A percentile compares a stretch with the other conserved stretches of the same genome.
phyloP scores from a whole-genome alignment of 2,797 vertebrate species.

The Enteromius paludinosus region DNA sequence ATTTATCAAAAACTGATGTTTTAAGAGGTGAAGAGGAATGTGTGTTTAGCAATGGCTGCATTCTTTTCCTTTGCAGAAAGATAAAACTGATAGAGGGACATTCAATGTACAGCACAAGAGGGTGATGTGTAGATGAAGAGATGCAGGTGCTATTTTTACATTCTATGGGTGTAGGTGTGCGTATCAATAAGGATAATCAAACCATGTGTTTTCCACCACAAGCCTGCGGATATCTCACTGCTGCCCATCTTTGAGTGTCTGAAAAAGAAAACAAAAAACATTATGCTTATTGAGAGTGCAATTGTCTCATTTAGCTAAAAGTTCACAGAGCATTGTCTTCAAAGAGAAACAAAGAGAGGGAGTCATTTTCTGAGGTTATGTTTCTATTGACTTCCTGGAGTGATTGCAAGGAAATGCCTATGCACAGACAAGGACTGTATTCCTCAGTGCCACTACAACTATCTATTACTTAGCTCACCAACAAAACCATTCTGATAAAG shows the following conservation, averaged over 20 bases:
- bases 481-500: neutral
- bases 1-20: conserved; percentile 56
- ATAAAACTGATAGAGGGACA: conserved; percentile 55
- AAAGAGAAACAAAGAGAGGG: neutral
- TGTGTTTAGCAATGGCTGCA: conserved; percentile 55
- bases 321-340: neutral
- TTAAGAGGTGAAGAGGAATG: conserved; percentile 54
- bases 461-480: neutral
- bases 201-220: conserved; percentile 17
- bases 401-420: neutral
- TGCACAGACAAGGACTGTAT: neutral
- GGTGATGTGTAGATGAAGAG: conserved; percentile 43
- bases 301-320: neutral
- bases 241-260: conserved; percentile 13
- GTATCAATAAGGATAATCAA: conserved; percentile 7
- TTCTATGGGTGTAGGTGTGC: conserved; percentile 9
- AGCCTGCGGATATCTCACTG: neutral
- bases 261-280: conserved; percentile 24
- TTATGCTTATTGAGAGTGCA: neutral
- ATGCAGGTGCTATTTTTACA: conserved; percentile 50
- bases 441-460: neutral
- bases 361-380: neutral
- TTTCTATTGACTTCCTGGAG: neutral
- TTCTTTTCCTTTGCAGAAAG: conserved; percentile 51
- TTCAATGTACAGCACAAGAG: conserved; percentile 39